Evolutionary conservation across 1,140 invertebrate genomes (phyloP), one percentile per base, ranked within the genome.

Genomic region (Melipona quadrifasciata): DNA sequence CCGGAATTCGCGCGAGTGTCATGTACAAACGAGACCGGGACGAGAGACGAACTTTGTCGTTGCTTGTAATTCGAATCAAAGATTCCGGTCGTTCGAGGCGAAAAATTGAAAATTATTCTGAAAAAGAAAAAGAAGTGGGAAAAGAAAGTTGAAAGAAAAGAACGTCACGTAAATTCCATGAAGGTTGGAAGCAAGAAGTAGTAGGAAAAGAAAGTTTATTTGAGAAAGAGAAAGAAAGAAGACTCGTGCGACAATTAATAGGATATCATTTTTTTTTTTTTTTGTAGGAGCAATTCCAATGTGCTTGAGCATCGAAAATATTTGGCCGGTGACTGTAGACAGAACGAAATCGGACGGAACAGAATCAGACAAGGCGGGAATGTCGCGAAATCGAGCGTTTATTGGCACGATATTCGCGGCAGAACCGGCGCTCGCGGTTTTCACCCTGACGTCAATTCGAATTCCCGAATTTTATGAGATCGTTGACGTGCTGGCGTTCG

Each of bases 381-480:
- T 75, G 70, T 82, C 75, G n/a, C 34, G 34, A 55, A 51, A 77
- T 74, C 53, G 27, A 21, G 39, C 67, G n/a, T 68, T 86, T 88
- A 89, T 89, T 81, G 73, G 77, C 73, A 16, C 34, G 76, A 89
- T 68, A 84, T 81, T 68, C 58, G 39, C 39, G 24, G n/a, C 0
- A 85, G 27, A 74, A 53, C 21, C 47, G 17, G 19, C n/a, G 53
- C 11, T 51, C 34, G 68, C 55, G 80, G 64, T 81, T 73, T 85
- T 72, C 77, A 31, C 65, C 47, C 61, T 65, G 65, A 72, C 83
- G 82, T 80, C 75, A 87, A 88, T 85, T 87, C 51, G 75, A 88
- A 87, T 89, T 86, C 65, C 86, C 72, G 68, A 88, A 79, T 88
- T 88, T 88, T 87, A 75, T 82, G 83, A 71, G 73, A 88, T 19